Evolutionary conservation across 2,888 invertebrate species (phyloP), one percentile per base, ranked within the genome.

Genomic region (Lasioglossum leucozonium): DNA sequence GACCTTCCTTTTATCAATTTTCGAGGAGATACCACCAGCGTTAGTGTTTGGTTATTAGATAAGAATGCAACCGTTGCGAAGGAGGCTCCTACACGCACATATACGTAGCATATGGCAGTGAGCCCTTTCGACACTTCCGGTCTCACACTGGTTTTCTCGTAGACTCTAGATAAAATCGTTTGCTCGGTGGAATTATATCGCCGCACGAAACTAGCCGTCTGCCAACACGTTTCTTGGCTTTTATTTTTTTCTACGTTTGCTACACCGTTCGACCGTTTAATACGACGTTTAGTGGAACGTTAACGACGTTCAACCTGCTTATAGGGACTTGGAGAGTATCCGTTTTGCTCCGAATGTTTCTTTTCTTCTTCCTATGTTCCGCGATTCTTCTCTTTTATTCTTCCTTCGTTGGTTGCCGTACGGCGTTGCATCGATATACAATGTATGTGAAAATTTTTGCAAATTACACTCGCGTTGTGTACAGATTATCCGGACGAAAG

Each of bases 81-180:
- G 62, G 71, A 75, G 84, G 84, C 79, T 55, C 30, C 30, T 26
- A 26, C 62, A n/a, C 11, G 22, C 8, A 2, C 2, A 6, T 5
- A 44, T 16, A 44, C 6, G 1, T 22, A 18, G 6, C 22, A 8
- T 34, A 67, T 11, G 26, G n/a, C 26, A 22, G 47, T 69, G 34
- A 34, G 72, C 86, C 72, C 86, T 87, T 88, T 87, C 85, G 44
- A 86, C 89, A 87, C 76, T 90, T 90, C 89, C 90, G 86, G 76
- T 90, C 85, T 73, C 85, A 88, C 84, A 79, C 79, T 74, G 76
- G 22, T 76, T 82, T 88, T 81, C 58, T 79, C 67, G 26, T 58
- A 37, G 72, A 34, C 47, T 34, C 0, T 13, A 77, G 85, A 88
- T 89, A 89, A 88, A 82, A 81, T 85, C 81, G 72, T 81, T 73